Evolutionary conservation across 2,888 invertebrate species (phyloP).

Genomic region (Drosophila niveifrons): DNA sequence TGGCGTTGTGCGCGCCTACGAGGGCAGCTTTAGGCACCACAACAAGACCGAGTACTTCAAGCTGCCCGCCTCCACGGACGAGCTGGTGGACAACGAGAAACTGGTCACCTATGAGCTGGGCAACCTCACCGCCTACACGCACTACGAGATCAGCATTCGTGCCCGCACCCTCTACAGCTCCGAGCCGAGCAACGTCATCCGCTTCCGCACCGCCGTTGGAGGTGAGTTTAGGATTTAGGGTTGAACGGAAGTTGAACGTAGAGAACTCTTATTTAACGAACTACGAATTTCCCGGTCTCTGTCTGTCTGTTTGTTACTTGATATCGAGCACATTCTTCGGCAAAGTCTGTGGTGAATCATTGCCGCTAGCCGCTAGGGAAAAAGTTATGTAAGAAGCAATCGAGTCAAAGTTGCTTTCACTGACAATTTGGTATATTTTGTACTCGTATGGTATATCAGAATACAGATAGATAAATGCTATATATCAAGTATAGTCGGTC

Average conservation of each 20-base stretch:
- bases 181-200: constrained; percentile 86
- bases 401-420: no score
- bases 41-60: constrained; percentile 45
- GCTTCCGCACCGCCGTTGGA: constrained; percentile 88
- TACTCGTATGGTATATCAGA: no score
- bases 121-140: constrained; percentile 87
- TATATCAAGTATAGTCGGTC: no score
- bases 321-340: no score
- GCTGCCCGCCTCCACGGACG: constrained; percentile 37
- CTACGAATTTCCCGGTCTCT: no score
- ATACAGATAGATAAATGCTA: no score
- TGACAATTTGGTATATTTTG: no score
- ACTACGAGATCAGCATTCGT: constrained; percentile 89
- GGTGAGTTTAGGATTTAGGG: constrained; percentile 35
- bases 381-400: no score
- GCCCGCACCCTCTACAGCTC: constrained; percentile 92
- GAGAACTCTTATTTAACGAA: neutral
- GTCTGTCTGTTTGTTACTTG: no score
- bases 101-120: constrained; percentile 69
- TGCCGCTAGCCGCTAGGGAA: no score
- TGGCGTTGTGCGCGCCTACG: constrained; percentile 87
- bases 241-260: no score
- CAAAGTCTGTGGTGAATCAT: no score
- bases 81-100: constrained; percentile 60
- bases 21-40: constrained; percentile 34